Base-by-base conservation (phyloP, 2,797 vertebrate genomes). In the Peromyscus attwateri region DNA sequence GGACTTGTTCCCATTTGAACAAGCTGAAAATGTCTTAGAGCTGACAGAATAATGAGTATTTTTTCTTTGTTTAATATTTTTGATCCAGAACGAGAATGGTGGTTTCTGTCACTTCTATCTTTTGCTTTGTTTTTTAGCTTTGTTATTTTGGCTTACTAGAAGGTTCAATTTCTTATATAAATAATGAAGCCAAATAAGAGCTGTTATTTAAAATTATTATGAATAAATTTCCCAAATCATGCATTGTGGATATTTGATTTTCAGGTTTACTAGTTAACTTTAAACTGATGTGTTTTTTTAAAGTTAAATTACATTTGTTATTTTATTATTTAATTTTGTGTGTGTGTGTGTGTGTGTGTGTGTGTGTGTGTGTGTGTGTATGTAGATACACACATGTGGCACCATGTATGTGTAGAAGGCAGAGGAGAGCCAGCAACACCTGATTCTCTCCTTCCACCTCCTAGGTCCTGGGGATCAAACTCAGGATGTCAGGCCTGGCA, bases 41-140 rank as follows among this genome's bases (percentile, higher is more conserved):
- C 95, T 97, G 98, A 96, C 97, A 97, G 98, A 98, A 98, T 98
- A 99, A 98, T 97, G 97, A 98, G 97, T 97, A 96, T 98, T 98
- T 98, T 97, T 97, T 95, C 97, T 98, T 98, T 98, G 97, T 98
- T 98, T 98, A 98, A 95, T 64, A 98, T 98, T 98, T 98, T 98
- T 98, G 98, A 98, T 98, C 97, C 97, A 98, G 97, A 98, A 97
- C 73, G 40, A 87, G 97, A 97, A 95, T 3, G 75, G 96, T 97
- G 17, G 96, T 95, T 95, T 97, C 98, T 98, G 97, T 98, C 96
- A 87, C 97, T 94, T 98, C 96, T 98, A 80, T 87, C 95, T 97
- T 97, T 96, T 96, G 21, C 52, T 40, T 57, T 97, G 17, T 97
- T 97, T 97, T 57, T 96, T 93, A 97, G 94, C 62, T 93, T 85